Conservation (phyloP, 2,113 vertebrate genomes). For the Hyla sarda region DNA sequence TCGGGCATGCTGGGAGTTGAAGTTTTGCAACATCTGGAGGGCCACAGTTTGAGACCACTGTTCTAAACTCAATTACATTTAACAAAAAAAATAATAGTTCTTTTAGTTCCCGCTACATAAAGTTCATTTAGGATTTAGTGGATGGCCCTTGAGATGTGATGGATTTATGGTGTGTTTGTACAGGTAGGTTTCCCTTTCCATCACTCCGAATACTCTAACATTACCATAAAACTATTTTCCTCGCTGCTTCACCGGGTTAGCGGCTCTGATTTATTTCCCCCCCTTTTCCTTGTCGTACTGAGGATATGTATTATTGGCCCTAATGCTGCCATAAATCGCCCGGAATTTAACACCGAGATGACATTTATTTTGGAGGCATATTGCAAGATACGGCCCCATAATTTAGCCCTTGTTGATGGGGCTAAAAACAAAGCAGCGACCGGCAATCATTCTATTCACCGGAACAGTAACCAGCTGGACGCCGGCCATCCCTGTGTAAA, state of each 20-base stretch:
- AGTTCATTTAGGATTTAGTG: constrained; percentile 57
- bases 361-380: constrained; percentile 60
- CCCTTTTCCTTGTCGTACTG: constrained; percentile 45
- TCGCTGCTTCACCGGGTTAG: constrained; percentile 51
- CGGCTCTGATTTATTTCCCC: constrained; percentile 56
- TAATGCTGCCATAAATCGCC: constrained; percentile 58
- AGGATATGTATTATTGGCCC: constrained; percentile 59
- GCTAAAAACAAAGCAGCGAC: constrained; percentile 49
- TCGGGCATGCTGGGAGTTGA: too few species aligned
- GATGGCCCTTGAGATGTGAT: constrained; percentile 52
- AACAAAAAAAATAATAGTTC: constrained; percentile 52
- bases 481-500: constrained; percentile 19
- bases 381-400: constrained; percentile 59
- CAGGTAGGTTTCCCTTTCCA: constrained; percentile 55
- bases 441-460: constrained; percentile 43
- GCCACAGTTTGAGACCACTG: too few species aligned
- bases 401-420: constrained; percentile 59
- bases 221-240: constrained; percentile 59
- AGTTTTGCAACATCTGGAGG: too few species aligned
- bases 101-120: constrained; percentile 45
- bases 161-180: constrained; percentile 59
- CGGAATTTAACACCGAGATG: constrained; percentile 56
- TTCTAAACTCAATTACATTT: constrained; percentile 56
- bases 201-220: constrained; percentile 52
- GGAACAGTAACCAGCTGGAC: constrained; percentile 42